Evolutionary conservation across 2,888 invertebrate species (phyloP), one percentile per base, ranked within the genome.

Genomic region (Parasteatoda lunata): DNA sequence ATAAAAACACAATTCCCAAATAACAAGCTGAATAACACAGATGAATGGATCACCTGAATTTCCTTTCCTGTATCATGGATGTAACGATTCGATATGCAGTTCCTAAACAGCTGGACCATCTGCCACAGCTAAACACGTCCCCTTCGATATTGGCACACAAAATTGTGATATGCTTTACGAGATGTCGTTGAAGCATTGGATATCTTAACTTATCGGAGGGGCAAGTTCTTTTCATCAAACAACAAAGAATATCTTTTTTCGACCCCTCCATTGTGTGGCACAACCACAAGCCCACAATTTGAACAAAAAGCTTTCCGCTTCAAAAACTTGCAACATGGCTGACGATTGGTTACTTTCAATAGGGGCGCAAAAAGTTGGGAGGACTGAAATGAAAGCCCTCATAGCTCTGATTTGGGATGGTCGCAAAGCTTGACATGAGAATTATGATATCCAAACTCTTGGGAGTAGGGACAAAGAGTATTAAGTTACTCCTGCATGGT

Each of bases 211-310:
- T 81, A 80, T 65, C 30, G 73, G 78, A 66, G 30, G 84, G 65
- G 72, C 48, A 47, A 68, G n/a, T 13, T 68, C 77, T 30, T 68
- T 15, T 68, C 5, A 30, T 30, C 30, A 30, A 30, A 47, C 52
- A 78, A 85, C 84, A 79, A 79, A 59, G 71, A 70, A 30, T 52
- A 78, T 73, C 78, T 84, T 84, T 30, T 30, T 78, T 84, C 84
- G 73, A 66, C 78, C 77, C 70, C 51, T 6, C 51, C 11, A 86
- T 86, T 86, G 85, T 86, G 59, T n/a, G 64, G 59, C 68, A 71
- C 48, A 66, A 80, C 80, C 85, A 13, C 85, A 80, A 80, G 80
- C 85, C 85, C 85, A 86, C 85, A 70, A 75, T 72, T 86, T 80
- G 66, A 15, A 80, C 76, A 75, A 77, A 84, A 85, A 47, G 47